Base-by-base conservation (phyloP, 2,888 invertebrate genomes). In the Candidula unifasciata region DNA sequence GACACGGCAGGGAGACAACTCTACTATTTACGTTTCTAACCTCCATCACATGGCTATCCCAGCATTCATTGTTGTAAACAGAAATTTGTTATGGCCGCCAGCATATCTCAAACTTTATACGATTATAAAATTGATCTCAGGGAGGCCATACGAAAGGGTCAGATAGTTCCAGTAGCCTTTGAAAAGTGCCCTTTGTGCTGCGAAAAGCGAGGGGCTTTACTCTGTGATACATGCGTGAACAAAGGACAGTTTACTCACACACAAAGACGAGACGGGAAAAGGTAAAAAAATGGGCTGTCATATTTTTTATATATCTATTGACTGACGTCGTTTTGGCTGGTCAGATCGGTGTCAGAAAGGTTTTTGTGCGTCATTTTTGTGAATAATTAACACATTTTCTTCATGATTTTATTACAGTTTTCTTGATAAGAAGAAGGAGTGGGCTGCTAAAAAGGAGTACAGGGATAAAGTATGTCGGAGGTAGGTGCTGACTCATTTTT, bases 161-260 rank as follows among this genome's bases (percentile, higher is more conserved):
- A 85, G 54, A 81, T 85, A 60, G 80, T 85, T 35, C 54, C 66
- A 69, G 85, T 85, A 35, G 85, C 81, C 16, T 81, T 85, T 81
- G 85, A 85, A 71, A 85, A 81, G 85, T 85, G 85, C 64, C 85
- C 85, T 77, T 44, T 85, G 35, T 85, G 85, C 71, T 85, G 33
- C 60, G 85, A 85, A 44, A 85, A 71, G 44, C 64, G 81, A 57
- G 69, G 66, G 37, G 64, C 37, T 52, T 71, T 85, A 37, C 44
- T 81, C 18, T 85, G 85, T 81, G 81, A 85, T 30, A 33, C 69
- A 44, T 92, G 92, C 87, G 89, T 91, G 2, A 89, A 89, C 64
- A 87, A 83, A 37, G 91, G 91, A 71, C 80, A 88, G 35, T 92
- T 91, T 86, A 87, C 86, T 64, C 89, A 91, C 85, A 90, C 90